phyloP scores from a whole-genome alignment of 2,888 invertebrate species.

The Thymelicus lineola region DNA sequence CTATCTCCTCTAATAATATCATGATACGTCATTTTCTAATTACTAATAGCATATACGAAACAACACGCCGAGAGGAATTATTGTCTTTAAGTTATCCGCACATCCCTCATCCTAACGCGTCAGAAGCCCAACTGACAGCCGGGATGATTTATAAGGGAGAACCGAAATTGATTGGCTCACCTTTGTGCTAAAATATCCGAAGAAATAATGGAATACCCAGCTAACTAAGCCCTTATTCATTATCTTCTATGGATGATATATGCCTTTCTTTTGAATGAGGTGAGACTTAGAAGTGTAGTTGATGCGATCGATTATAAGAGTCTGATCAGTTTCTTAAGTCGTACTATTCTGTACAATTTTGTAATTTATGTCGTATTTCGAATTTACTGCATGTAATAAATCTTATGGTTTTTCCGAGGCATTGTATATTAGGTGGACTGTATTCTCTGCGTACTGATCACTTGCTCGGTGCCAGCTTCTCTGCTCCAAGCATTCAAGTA shows the following conservation, averaged over 20 bases:
- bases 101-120: constrained; percentile 54
- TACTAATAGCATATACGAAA: constrained; percentile 13
- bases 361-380: too few relatives aligned
- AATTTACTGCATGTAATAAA: too few relatives aligned
- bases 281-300: background rate
- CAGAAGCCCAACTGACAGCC: constrained; percentile 59
- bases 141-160: constrained; percentile 75
- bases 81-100: constrained; percentile 48
- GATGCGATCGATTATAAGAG: background rate
- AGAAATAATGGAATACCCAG: constrained; percentile 36
- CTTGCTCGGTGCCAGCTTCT: too few relatives aligned
- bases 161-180: constrained; percentile 73
- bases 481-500: too few relatives aligned
- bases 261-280: constrained; percentile 8
- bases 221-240: constrained; percentile 32
- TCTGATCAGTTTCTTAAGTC: background rate
- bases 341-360: too few relatives aligned
- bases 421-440: too few relatives aligned
- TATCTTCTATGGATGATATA: constrained; percentile 26
- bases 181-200: constrained; percentile 64
- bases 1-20: background rate
- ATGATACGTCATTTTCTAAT: background rate
- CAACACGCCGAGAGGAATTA: constrained; percentile 24
- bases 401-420: too few relatives aligned
- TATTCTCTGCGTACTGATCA: too few relatives aligned